Evolutionary conservation across 1,140 invertebrate species (phyloP).

Genomic region (Tetramorium simillimum): DNA sequence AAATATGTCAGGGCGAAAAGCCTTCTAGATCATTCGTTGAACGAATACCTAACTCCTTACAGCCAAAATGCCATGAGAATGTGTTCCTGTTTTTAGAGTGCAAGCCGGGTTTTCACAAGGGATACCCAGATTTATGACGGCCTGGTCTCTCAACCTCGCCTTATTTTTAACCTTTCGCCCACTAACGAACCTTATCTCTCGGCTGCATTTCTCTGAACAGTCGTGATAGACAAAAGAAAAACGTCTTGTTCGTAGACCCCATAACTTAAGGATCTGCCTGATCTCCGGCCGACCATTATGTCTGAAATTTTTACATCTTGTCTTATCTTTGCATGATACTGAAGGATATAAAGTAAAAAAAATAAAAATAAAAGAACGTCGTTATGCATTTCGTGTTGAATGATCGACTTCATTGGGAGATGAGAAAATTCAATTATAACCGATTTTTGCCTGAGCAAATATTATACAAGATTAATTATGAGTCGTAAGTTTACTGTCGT

Average conservation of each 20-base stretch:
- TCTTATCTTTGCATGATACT: conserved; percentile 43
- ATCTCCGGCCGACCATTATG: conserved; percentile 67
- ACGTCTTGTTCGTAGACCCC: conserved; percentile 66
- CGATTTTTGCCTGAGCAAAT: not conserved
- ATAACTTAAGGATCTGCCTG: conserved; percentile 73
- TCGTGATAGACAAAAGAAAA: conserved; percentile 74
- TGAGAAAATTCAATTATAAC: not conserved
- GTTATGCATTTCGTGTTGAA: conserved; percentile 14
- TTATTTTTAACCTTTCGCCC: conserved; percentile 85
- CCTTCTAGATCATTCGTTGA: conserved; percentile 23
- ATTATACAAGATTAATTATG: conserved; percentile 54
- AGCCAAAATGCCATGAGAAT: conserved; percentile 49
- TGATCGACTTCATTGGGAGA: conserved; percentile 3
- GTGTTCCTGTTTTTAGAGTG: conserved; percentile 73
- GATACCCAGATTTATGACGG: conserved; percentile 76
- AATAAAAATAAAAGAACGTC: not conserved
- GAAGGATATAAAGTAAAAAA: not conserved
- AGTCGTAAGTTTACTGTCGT: conserved; percentile 48
- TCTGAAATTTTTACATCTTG: conserved; percentile 72
- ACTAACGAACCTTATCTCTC: conserved; percentile 84
- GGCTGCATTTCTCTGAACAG: conserved; percentile 77
- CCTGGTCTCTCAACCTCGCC: conserved; percentile 68
- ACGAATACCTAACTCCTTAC: conserved; percentile 55
- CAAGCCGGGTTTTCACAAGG: conserved; percentile 72
- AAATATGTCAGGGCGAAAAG: conserved; percentile 45